Evolutionary conservation across 1,140 invertebrate species (phyloP), one percentile per base, ranked within the genome.

Genomic region (Drosophila miranda): DNA sequence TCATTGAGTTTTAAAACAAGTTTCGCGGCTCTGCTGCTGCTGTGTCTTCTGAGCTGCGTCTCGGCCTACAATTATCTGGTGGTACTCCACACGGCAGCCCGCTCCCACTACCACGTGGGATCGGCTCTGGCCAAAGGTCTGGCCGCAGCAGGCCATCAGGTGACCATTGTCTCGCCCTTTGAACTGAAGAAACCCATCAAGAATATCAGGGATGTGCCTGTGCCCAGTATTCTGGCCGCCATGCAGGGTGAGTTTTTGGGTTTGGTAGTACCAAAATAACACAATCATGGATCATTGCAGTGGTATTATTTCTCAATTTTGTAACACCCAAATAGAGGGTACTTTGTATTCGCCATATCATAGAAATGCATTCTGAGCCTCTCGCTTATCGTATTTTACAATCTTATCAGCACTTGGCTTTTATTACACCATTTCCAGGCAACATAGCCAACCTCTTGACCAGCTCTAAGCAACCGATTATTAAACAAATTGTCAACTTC

Each of bases 41-140:
- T 77, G 9, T n/a, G 77, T 19, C 51, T 86, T 46, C 56, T 86
- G 50, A 82, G 82, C 66, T 68, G 52, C 30, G 78, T 67, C 1
- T 62, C 74, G 6, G 76, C 87, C 26, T 90, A 80, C 38, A 90
- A 90, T 53, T 82, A 86, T 38, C 62, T 91, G 34, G 90, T 91
- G 7, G 53, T 94, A 2, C 91, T 93, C 51, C 91, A 92, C 0
- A 88, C 92, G 3, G 82, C 87, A 0, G 92, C 89, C 0, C 92
- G 92, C 70, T 94, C 94, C 48, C 94, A 94, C 71, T 93, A 92
- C 52, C 91, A 92, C 48, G 91, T 94, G 53, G 93, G 93, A 23
- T 92, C 93, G 3, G 83, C 90, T 0, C 54, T 94, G 49, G 91
- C 93, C 75, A 92, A 92, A 61, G 93, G 91, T 9, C 56, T 95